These are phyloP conservation scores for Spondyliosoma cantharus DNA, from an alignment of 2,797 vertebrate species.

Conservation along the genomic window DNA sequence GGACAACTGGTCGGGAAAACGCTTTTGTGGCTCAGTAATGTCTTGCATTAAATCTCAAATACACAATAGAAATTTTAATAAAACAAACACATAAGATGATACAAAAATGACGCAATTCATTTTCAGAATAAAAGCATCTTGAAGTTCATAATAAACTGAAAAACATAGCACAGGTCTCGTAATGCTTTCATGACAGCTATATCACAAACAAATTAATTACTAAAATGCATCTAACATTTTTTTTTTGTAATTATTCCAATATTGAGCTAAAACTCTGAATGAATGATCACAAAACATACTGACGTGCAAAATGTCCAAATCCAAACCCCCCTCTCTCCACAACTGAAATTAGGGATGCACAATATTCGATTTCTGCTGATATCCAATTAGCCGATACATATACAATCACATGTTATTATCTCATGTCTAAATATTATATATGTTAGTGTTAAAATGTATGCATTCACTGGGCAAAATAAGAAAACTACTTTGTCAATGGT, in stretches of 20 bases:
- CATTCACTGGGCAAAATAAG: too few relatives aligned
- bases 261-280: neutral
- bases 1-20: neutral
- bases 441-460: too few relatives aligned
- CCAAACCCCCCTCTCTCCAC: neutral
- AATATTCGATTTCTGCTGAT: too few relatives aligned
- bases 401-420: too few relatives aligned
- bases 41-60: neutral
- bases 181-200: neutral
- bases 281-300: neutral
- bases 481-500: too few relatives aligned
- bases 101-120: neutral
- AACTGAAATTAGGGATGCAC: neutral
- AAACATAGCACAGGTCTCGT: neutral
- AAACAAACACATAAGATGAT: neutral
- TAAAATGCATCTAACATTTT: neutral
- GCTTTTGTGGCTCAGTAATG: neutral
- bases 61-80: neutral
- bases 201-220: neutral
- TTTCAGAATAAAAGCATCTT: conserved; percentile 12
- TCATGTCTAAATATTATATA: too few relatives aligned
- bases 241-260: neutral
- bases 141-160: neutral
- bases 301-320: neutral
- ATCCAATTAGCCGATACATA: too few relatives aligned